Evolutionary conservation across 2,888 invertebrate species (phyloP).

Genomic region (Formica aserva): DNA sequence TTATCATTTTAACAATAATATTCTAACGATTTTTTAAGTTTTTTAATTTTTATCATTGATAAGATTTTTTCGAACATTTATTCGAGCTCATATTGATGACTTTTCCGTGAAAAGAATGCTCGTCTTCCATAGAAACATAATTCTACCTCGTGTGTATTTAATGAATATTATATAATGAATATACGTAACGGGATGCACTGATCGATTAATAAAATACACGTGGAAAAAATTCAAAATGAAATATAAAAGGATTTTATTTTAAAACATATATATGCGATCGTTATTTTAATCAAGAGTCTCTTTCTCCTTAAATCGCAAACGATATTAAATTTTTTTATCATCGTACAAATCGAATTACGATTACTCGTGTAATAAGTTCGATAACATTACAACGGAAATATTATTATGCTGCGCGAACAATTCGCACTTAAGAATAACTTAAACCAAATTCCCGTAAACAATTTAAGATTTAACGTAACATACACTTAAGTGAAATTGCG

Average conservation of each 20-base stretch:
- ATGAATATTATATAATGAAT: conserved; percentile 1
- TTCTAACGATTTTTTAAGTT: not conserved
- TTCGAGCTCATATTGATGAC: not conserved
- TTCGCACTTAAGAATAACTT: conserved; percentile 19
- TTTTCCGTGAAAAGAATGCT: not conserved
- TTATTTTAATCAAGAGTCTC: conserved; percentile 40
- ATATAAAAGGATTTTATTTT: conserved; percentile 59
- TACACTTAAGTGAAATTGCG: not conserved
- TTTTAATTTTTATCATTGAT: not conserved
- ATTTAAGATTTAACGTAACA: conserved; percentile 4
- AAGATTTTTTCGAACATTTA: not conserved
- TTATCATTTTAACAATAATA: not conserved
- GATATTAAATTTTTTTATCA: conserved; percentile 31
- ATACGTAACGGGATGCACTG: not conserved
- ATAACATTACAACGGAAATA: conserved; percentile 38
- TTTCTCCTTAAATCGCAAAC: conserved; percentile 46
- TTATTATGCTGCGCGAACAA: conserved; percentile 32
- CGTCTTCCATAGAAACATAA: not conserved
- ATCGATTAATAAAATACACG: conserved; percentile 36
- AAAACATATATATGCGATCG: conserved; percentile 43
- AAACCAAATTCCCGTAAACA: conserved; percentile 7
- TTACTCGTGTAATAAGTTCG: conserved; percentile 32
- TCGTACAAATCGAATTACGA: conserved; percentile 48
- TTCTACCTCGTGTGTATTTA: conserved; percentile 3
- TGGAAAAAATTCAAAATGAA: conserved; percentile 46